phyloP scores from a whole-genome alignment of 1,140 invertebrate genomes.

The Temnothorax longispinosus region DNA sequence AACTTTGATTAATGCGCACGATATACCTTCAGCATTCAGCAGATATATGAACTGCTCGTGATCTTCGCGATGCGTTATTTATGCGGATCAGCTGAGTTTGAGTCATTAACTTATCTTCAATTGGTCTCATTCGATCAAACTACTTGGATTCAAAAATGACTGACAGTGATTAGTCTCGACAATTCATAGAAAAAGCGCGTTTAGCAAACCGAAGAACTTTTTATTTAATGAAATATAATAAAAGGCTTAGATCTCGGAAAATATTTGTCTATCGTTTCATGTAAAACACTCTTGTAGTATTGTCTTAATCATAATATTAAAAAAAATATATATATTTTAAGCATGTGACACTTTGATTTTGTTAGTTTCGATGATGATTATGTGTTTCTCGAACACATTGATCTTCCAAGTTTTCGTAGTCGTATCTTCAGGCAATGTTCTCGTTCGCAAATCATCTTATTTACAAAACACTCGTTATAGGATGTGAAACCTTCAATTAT shows the following conservation, averaged over 20 bases:
- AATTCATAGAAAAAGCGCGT: neutral
- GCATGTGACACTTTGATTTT: neutral
- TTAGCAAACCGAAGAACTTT: neutral
- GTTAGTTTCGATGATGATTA: neutral
- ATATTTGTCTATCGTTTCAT: neutral
- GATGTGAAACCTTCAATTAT: neutral
- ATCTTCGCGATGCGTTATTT: slow-evolving; percentile 8
- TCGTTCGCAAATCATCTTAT: neutral
- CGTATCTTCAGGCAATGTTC: neutral
- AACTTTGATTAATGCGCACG: neutral
- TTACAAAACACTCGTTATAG: neutral
- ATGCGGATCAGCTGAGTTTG: neutral
- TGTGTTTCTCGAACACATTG: neutral
- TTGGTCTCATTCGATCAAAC: neutral
- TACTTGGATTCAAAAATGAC: neutral
- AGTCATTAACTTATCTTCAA: neutral
- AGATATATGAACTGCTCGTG: neutral
- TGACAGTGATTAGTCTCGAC: neutral
- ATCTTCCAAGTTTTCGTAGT: slow-evolving; percentile 19
- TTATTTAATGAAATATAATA: neutral
- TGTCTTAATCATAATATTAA: neutral
- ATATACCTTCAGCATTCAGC: neutral
- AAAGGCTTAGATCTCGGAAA: neutral
- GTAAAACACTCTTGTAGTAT: neutral
- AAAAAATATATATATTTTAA: slow-evolving; percentile 22